Evolutionary conservation across 2,888 invertebrate genomes (phyloP), one percentile per base, ranked within the genome.

Genomic region (Cyclophora albipunctata): DNA sequence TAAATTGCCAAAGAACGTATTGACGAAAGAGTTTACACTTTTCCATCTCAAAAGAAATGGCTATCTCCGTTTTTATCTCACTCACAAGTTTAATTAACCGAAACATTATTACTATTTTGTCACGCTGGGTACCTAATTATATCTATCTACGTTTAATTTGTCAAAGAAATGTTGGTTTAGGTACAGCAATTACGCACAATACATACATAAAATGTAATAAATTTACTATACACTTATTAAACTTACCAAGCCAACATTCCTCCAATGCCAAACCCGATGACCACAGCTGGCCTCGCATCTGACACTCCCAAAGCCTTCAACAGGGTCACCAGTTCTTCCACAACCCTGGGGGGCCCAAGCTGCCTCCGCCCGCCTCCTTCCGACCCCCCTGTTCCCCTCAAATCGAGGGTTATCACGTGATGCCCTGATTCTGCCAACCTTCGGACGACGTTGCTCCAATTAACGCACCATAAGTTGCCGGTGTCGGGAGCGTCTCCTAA

Each of bases 191-290:
- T 20, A 20, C 1, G 20, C 20, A 20, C 20, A 20, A 20, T 2
- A 20, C 20, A 20, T 20, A 20, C 2, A 20, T 20, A 20, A 20
- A 20, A 20, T 20, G 20, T 20, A 20, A 20, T 20, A 20, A 20
- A 20, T 1, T 20, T 20, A 20, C 20, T 20, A 20, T 1, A 20
- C 20, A 20, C 20, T 20, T 20, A 5, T 4, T 46, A 3, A 40
- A 63, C 81, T 75, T 57, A 87, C 88, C 88, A 88, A 49, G 84
- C 69, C n/a, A 88, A 68, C 81, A 88, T 80, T 6, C 88, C 88
- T 3, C 88, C 88, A 49, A 88, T 76, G 1, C 87, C 87, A 55
- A 86, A 84, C 3, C 88, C 88, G 5, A 88, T 78, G 0, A 87
- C 72, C 7, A 78, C 67, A 2, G 84, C 86, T 2, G 78, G 86